A percentile compares a stretch with the other conserved stretches of the same genome.
Conservation (phyloP, 2,888 invertebrate genomes). For the Phyllotreta striolata region DNA sequence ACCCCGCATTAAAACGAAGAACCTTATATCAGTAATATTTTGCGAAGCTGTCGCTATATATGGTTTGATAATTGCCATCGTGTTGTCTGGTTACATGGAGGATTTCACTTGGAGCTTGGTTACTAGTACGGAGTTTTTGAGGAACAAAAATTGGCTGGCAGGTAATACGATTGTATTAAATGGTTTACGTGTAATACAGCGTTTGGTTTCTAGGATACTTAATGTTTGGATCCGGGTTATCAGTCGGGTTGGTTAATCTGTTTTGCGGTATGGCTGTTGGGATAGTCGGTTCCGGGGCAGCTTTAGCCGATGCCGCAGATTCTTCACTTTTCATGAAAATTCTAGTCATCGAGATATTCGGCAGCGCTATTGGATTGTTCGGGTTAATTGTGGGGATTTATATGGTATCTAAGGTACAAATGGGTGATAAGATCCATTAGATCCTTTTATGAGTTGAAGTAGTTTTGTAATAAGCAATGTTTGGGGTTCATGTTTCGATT, state of each 20-base stretch:
- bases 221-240: constrained; percentile 95
- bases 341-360: constrained; percentile 98
- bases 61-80: constrained; percentile 98
- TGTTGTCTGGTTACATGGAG: constrained; percentile 80
- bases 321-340: constrained; percentile 96
- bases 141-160: constrained; percentile 77
- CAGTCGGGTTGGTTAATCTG: constrained; percentile 94
- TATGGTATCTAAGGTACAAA: constrained; percentile 65
- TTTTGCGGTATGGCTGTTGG: constrained; percentile 97
- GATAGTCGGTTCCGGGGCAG: constrained; percentile 98
- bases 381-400: constrained; percentile 98
- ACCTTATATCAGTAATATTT: constrained; percentile 99
- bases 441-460: neutral
- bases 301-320: constrained; percentile 97
- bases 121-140: constrained; percentile 58
- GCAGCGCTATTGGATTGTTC: constrained; percentile 98
- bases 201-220: constrained; percentile 72
- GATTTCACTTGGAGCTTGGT: constrained; percentile 64
- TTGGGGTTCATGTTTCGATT: too few relatives aligned
- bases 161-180: constrained; percentile 25
- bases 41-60: constrained; percentile 99
- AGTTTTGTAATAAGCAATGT: too few relatives aligned
- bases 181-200: neutral
- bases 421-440: constrained; percentile 48
- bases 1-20: constrained; percentile 98